Conservation (phyloP, 2,888 invertebrate genomes). For the Neuroscelio doddi region DNA sequence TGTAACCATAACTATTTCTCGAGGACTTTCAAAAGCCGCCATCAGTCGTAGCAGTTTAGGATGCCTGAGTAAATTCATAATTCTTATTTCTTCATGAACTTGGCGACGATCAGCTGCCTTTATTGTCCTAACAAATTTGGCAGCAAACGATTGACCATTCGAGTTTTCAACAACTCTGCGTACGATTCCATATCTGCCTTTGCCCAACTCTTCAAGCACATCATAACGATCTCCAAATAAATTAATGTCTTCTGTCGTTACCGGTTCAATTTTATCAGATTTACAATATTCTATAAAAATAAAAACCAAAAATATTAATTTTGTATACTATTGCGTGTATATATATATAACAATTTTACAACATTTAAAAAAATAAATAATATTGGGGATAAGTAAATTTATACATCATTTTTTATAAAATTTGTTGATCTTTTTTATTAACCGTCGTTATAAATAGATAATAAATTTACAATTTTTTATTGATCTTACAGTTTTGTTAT, state of each 20-base stretch:
- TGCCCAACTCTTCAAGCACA: slow-evolving; percentile 82
- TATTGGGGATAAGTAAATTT: too few species aligned
- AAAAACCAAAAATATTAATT: too few species aligned
- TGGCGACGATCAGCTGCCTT: slow-evolving; percentile 83
- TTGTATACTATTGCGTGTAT: too few species aligned
- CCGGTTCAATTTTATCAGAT: slow-evolving; percentile 51
- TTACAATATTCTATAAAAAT: neutral
- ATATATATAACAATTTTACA: too few species aligned
- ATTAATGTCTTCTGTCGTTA: slow-evolving; percentile 74
- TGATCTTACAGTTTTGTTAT: too few species aligned
- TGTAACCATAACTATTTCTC: slow-evolving; percentile 88
- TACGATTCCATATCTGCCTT: slow-evolving; percentile 83
- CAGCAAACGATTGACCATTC: slow-evolving; percentile 81
- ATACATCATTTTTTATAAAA: too few species aligned
- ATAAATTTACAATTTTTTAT: too few species aligned
- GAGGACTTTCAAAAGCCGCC: slow-evolving; percentile 84
- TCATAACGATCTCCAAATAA: slow-evolving; percentile 78
- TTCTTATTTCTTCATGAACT: slow-evolving; percentile 86
- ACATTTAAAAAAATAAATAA: too few species aligned
- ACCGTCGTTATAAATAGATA: too few species aligned
- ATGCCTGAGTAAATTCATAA: slow-evolving; percentile 88
- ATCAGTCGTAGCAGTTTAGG: slow-evolving; percentile 88
- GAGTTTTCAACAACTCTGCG: slow-evolving; percentile 80
- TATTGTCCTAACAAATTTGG: slow-evolving; percentile 86
- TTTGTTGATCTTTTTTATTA: too few species aligned